These are phyloP conservation scores for Acrobeloides nanus DNA, from an alignment of 2,888 invertebrate genomes.

Conservation along the genomic window DNA sequence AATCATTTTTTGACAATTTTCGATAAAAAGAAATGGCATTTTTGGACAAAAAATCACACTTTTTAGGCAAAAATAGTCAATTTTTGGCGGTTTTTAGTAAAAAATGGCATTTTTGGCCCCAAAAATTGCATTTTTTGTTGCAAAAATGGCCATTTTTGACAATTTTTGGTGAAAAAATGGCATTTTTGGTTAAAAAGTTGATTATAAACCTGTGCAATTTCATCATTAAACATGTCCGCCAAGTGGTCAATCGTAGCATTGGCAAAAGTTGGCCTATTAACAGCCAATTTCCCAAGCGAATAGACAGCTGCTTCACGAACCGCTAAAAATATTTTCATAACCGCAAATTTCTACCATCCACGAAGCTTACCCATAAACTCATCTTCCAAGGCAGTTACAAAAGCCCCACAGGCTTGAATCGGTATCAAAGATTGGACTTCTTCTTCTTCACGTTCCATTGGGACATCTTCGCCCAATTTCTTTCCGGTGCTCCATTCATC, in stretches of 20 bases:
- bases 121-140: no score
- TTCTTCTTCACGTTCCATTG: conserved; percentile 63
- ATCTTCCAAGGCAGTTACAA: conserved; percentile 95
- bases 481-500: conserved; percentile 80
- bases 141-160: no score
- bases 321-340: no score
- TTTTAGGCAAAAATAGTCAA: no score
- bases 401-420: conserved; percentile 91
- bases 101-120: no score
- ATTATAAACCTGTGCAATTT: no score
- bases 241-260: conserved; percentile 79
- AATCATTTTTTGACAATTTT: no score
- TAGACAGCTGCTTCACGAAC: conserved; percentile 89
- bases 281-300: conserved; percentile 79
- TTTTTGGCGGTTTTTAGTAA: no score
- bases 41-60: conserved; percentile 7
- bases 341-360: conserved; percentile 3
- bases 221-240: conserved; percentile 99
- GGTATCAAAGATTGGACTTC: conserved; percentile 72
- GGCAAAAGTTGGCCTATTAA: conserved; percentile 70
- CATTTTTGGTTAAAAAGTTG: no score
- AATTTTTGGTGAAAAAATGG: no score
- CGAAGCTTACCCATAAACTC: conserved; percentile 71
- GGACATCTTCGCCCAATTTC: conserved; percentile 78
- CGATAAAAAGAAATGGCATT: not conserved